A percentile compares a stretch with the other conserved stretches of the same genome.
These are phyloP conservation scores for Drosophila siamana DNA, from an alignment of 2,888 invertebrate species.

Conservation along the genomic window DNA sequence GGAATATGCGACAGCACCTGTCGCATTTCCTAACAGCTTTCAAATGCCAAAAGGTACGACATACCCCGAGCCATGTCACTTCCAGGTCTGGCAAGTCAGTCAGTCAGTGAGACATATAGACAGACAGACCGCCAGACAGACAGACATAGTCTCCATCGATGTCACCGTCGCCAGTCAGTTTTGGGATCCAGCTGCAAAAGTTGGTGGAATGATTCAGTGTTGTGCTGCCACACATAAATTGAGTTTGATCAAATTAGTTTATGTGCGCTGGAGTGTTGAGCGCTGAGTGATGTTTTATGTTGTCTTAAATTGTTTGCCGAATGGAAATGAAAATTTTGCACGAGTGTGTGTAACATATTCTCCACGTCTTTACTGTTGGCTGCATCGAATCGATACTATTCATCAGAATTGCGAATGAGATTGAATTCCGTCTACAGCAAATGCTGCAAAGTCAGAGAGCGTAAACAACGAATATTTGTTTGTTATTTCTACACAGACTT, in stretches of 20 bases:
- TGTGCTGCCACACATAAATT: slow-evolving; percentile 56
- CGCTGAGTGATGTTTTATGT: slow-evolving; percentile 41
- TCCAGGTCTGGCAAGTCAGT: slow-evolving; percentile 36
- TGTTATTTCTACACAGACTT: too few relatives aligned
- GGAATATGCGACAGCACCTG: slow-evolving; percentile 76
- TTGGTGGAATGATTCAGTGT: slow-evolving; percentile 24
- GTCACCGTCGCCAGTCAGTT: slow-evolving; percentile 17
- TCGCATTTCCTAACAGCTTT: slow-evolving; percentile 67
- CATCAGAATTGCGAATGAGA: background rate
- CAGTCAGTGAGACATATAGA: slow-evolving; percentile 19
- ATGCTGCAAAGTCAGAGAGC: background rate
- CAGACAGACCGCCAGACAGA: slow-evolving; percentile 5
- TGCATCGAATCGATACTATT: background rate
- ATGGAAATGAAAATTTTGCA: background rate
- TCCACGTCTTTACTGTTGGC: background rate
- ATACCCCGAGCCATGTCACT: slow-evolving; percentile 46
- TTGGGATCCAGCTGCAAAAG: slow-evolving; percentile 6
- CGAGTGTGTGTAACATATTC: background rate
- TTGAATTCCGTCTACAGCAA: background rate
- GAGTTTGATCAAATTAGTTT: slow-evolving; percentile 74
- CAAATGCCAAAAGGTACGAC: slow-evolving; percentile 72
- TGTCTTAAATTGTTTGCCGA: slow-evolving; percentile 49
- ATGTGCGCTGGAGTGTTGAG: slow-evolving; percentile 46
- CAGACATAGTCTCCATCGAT: slow-evolving; percentile 5
- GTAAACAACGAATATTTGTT: too few relatives aligned